Evolutionary conservation across 1,140 invertebrate genomes (phyloP).

Genomic region (Polypedilum vanderplanki): DNA sequence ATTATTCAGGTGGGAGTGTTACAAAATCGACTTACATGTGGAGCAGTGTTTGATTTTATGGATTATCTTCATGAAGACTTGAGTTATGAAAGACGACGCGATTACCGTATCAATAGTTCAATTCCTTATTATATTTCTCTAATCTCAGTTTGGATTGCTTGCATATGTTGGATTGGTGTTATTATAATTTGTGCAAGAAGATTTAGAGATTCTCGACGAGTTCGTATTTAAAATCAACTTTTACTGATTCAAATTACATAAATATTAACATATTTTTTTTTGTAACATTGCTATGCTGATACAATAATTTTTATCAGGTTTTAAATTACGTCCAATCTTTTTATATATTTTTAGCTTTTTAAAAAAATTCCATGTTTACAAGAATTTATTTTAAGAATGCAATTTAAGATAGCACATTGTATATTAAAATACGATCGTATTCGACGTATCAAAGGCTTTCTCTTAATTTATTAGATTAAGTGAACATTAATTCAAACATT

Average conservation of each 20-base stretch:
- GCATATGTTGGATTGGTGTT: conserved; percentile 49
- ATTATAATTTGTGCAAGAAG: conserved; percentile 49
- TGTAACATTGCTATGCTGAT: too few relatives aligned
- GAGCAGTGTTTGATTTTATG: conserved; percentile 64
- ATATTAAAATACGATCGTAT: too few relatives aligned
- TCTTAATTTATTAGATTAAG: too few relatives aligned
- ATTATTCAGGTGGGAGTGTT: conserved; percentile 46
- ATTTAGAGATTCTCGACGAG: conserved; percentile 40
- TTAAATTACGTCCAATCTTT: background rate
- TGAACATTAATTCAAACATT: too few relatives aligned
- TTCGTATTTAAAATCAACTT: conserved; percentile 14
- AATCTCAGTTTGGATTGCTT: conserved; percentile 51
- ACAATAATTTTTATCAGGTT: background rate
- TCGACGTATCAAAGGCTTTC: too few relatives aligned
- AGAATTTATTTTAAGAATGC: too few relatives aligned
- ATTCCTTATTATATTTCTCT: conserved; percentile 53
- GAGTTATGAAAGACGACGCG: conserved; percentile 48
- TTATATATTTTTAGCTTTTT: too few relatives aligned
- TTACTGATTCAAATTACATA: too few relatives aligned
- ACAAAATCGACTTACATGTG: conserved; percentile 55
- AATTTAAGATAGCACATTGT: too few relatives aligned
- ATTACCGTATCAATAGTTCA: conserved; percentile 56
- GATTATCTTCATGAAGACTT: conserved; percentile 59
- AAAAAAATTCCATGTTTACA: too few relatives aligned
- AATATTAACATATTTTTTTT: too few relatives aligned